These are phyloP conservation scores for Cyprinodon variegatus DNA, from an alignment of 2,113 vertebrate species.

Conservation along the genomic window DNA sequence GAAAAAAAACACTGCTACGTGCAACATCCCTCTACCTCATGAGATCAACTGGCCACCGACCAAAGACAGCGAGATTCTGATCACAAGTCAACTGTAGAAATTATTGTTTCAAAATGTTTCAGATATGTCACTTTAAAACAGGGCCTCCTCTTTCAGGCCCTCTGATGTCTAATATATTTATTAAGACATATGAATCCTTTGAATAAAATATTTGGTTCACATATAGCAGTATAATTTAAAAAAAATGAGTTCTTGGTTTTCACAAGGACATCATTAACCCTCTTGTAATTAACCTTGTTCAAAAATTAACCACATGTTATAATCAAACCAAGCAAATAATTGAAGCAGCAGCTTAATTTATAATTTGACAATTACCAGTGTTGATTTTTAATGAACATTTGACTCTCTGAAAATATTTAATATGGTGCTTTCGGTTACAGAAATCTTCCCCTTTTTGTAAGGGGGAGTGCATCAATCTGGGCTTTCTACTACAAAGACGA, in stretches of 20 bases:
- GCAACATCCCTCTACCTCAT: constrained; percentile 67
- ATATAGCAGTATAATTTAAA: constrained; percentile 70
- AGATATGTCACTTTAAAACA: constrained; percentile 67
- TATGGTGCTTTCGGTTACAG: background rate
- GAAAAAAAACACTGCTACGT: constrained; percentile 23
- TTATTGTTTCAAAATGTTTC: constrained; percentile 72
- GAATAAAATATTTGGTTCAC: constrained; percentile 76
- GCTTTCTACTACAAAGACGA: constrained; percentile 43
- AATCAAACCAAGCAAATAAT: constrained; percentile 84
- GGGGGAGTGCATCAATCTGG: constrained; percentile 24
- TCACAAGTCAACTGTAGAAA: constrained; percentile 67
- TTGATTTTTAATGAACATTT: constrained; percentile 73
- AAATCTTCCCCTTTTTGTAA: background rate
- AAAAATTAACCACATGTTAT: constrained; percentile 83
- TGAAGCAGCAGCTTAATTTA: constrained; percentile 81
- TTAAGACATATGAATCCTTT: constrained; percentile 79
- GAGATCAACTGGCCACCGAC: constrained; percentile 75
- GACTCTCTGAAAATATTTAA: constrained; percentile 8
- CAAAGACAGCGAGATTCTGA: constrained; percentile 67
- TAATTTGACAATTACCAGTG: constrained; percentile 76
- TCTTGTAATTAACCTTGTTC: constrained; percentile 81
- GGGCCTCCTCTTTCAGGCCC: constrained; percentile 36
- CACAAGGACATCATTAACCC: constrained; percentile 81
- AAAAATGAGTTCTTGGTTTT: constrained; percentile 70
- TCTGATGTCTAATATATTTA: constrained; percentile 69